A percentile compares a stretch with the other conserved stretches of the same genome.
These are phyloP conservation scores for Coptodon bakossiorum DNA, from an alignment of 2,113 vertebrate genomes.

Conservation along the genomic window DNA sequence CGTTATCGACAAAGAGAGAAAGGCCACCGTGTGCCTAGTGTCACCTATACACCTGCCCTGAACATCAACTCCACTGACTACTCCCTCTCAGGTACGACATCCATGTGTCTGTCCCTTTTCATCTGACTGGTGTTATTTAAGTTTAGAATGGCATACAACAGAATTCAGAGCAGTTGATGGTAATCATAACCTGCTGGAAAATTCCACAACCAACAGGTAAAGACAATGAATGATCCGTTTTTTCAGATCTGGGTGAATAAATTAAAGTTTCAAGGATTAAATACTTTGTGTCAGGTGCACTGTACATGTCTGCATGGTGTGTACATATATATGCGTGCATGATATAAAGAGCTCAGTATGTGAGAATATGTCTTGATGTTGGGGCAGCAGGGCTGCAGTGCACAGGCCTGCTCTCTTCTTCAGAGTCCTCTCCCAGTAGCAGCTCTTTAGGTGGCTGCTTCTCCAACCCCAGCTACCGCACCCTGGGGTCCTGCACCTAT, in stretches of 20 bases:
- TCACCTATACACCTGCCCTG: slow-evolving; percentile 88
- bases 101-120: not conserved
- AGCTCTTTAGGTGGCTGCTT: slow-evolving; percentile 72
- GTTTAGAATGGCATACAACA: not conserved
- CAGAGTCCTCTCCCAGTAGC: slow-evolving; percentile 77
- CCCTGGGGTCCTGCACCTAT: slow-evolving; percentile 76
- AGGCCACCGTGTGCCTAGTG: slow-evolving; percentile 81
- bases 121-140: not conserved
- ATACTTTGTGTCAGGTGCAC: not conserved
- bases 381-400: slow-evolving; percentile 47
- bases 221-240: not conserved
- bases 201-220: not conserved
- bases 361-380: not conserved
- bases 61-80: slow-evolving; percentile 87
- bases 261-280: not conserved
- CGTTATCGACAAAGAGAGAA: slow-evolving; percentile 84
- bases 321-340: not conserved
- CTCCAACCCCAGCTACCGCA: slow-evolving; percentile 86
- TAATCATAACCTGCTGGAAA: not conserved
- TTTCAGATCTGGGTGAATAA: not conserved
- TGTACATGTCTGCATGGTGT: not conserved
- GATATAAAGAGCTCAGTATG: not conserved
- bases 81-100: slow-evolving; percentile 83
- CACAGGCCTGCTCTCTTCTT: slow-evolving; percentile 65
- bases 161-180: not conserved